phyloP scores from a whole-genome alignment of 2,888 invertebrate species.

The Gastrophysa polygoni region DNA sequence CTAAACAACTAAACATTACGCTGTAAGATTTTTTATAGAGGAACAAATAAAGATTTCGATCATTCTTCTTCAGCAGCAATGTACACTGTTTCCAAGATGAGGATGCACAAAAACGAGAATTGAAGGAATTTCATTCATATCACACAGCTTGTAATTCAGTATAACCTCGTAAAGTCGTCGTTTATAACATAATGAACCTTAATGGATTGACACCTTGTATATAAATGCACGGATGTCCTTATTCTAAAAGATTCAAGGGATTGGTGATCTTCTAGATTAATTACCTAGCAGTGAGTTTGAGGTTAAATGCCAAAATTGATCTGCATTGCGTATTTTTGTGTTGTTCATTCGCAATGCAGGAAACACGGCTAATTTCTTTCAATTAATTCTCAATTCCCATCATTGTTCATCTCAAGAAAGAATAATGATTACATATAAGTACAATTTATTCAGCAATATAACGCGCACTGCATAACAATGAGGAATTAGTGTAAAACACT shows the following conservation, averaged over 20 bases:
- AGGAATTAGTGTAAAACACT: background rate
- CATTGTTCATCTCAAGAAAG: background rate
- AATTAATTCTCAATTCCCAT: background rate
- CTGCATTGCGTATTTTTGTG: slow-evolving; percentile 5
- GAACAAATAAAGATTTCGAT: too few relatives aligned
- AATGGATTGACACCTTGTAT: background rate
- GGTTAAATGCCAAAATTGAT: slow-evolving; percentile 13
- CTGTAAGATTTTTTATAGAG: too few relatives aligned
- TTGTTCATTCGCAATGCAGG: background rate
- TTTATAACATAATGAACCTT: background rate
- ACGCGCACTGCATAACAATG: background rate
- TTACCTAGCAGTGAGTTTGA: slow-evolving; percentile 4
- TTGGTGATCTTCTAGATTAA: slow-evolving; percentile 5
- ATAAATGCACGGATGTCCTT: background rate
- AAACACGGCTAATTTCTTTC: background rate
- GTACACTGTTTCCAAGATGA: too few relatives aligned
- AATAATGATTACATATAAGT: background rate
- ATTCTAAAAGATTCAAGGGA: slow-evolving; percentile 4
- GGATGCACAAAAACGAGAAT: too few relatives aligned
- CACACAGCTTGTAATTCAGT: background rate
- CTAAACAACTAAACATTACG: too few relatives aligned
- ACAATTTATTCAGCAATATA: background rate
- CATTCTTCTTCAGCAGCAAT: too few relatives aligned
- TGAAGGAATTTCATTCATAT: too few relatives aligned
- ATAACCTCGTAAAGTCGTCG: background rate